Evolutionary conservation across 2,113 vertebrate species (phyloP).

Genomic region (Rhea americana): DNA sequence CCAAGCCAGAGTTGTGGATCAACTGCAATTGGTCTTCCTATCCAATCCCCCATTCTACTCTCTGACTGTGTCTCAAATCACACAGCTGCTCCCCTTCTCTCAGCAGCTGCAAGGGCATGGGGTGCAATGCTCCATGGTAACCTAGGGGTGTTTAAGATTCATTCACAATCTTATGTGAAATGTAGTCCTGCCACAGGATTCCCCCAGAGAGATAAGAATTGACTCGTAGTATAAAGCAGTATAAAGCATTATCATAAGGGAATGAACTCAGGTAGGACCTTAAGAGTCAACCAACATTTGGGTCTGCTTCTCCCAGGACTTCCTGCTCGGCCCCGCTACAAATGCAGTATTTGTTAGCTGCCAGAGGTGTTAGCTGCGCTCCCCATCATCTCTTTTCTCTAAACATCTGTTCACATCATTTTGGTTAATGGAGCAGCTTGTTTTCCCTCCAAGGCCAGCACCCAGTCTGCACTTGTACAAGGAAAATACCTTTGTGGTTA

Average conservation of each 20-base stretch:
- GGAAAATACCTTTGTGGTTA: not conserved
- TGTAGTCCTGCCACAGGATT: not conserved
- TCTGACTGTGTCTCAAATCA: not conserved
- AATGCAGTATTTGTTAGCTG: not conserved
- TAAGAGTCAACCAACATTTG: not conserved
- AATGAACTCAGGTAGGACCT: not conserved
- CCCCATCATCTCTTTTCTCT: not conserved
- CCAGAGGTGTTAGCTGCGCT: not conserved
- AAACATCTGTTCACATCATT: not conserved
- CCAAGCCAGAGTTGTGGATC: not conserved
- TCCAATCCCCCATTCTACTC: not conserved
- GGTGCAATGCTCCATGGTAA: not conserved
- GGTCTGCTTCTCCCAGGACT: not conserved
- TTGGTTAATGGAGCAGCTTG: not conserved
- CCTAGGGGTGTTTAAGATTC: not conserved
- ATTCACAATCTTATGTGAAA: not conserved
- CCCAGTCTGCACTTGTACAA: not conserved
- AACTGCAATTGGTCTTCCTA: not conserved
- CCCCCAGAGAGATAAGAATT: not conserved
- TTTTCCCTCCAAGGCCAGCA: not conserved
- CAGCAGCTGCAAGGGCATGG: not conserved
- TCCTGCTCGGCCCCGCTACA: not conserved
- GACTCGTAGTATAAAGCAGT: not conserved
- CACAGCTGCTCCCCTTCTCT: not conserved
- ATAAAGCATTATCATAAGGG: not conserved